Conservation (phyloP, 2,888 invertebrate genomes). For the Psylliodes chrysocephalus region DNA sequence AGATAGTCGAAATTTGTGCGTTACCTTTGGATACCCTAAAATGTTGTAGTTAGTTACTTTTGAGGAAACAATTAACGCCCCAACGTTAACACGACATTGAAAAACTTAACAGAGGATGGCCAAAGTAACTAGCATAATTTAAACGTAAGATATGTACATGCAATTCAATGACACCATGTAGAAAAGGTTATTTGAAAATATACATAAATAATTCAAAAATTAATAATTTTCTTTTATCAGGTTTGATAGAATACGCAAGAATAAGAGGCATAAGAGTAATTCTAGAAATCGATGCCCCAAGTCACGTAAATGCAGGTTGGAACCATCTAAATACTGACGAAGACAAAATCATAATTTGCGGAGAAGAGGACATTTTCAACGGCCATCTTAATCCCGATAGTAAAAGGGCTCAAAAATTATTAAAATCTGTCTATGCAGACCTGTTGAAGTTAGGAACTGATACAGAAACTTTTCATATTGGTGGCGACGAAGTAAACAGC, state of each 20-base stretch:
- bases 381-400: constrained; percentile 84
- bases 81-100: too few relatives aligned
- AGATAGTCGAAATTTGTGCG: too few relatives aligned
- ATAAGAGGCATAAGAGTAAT: constrained; percentile 83
- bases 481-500: constrained; percentile 81
- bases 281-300: constrained; percentile 93
- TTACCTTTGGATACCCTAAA: too few relatives aligned
- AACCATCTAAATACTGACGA: constrained; percentile 76
- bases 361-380: constrained; percentile 79
- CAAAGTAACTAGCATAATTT: too few relatives aligned
- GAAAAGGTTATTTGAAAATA: too few relatives aligned
- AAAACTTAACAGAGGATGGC: too few relatives aligned
- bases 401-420: constrained; percentile 73
- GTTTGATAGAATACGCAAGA: constrained; percentile 46
- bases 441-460: constrained; percentile 76
- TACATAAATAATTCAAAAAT: too few relatives aligned
- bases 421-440: constrained; percentile 79
- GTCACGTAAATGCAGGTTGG: constrained; percentile 90
- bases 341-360: constrained; percentile 75
- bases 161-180: too few relatives aligned
- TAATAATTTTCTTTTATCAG: too few relatives aligned
- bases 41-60: too few relatives aligned
- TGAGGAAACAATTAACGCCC: too few relatives aligned
- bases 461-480: constrained; percentile 82
- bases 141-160: too few relatives aligned